Percentiles rank a stretch among this genome's conserved stretches.
These are phyloP conservation scores for Mastigias papua DNA, from an alignment of 30 jellyfish, hydroid and myxozoan species.

Conservation along the genomic window DNA sequence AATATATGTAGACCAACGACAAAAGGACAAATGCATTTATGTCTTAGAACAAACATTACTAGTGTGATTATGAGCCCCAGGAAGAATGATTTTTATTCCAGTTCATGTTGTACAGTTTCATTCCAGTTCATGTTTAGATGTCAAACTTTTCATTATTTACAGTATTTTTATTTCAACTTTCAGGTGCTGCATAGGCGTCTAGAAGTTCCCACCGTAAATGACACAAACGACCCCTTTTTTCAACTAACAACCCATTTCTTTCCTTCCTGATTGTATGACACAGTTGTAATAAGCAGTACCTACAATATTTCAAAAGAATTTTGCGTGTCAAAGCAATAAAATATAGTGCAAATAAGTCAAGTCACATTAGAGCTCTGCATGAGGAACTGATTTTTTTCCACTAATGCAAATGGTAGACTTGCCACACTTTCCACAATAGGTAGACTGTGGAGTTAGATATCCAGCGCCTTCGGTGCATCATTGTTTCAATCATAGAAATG, in stretches of 20 bases:
- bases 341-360: neutral
- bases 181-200: neutral
- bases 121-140: too few species aligned
- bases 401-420: neutral
- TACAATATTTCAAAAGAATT: neutral
- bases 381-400: slow-evolving; percentile 7
- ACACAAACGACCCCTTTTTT: neutral
- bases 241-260: neutral
- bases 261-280: neutral
- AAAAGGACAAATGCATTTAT: too few species aligned
- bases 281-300: neutral
- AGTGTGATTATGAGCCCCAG: too few species aligned
- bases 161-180: too few species aligned
- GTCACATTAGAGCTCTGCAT: neutral
- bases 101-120: too few species aligned
- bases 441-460: too few species aligned
- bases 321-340: neutral
- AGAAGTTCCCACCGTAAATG: neutral
- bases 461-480: too few species aligned
- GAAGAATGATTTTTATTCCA: too few species aligned
- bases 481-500: too few species aligned
- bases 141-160: too few species aligned
- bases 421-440: neutral
- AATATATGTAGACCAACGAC: too few species aligned
- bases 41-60: too few species aligned